Evolutionary conservation across 2,797 vertebrate genomes (phyloP).

Genomic region (Schizopygopsis malacanthus): DNA sequence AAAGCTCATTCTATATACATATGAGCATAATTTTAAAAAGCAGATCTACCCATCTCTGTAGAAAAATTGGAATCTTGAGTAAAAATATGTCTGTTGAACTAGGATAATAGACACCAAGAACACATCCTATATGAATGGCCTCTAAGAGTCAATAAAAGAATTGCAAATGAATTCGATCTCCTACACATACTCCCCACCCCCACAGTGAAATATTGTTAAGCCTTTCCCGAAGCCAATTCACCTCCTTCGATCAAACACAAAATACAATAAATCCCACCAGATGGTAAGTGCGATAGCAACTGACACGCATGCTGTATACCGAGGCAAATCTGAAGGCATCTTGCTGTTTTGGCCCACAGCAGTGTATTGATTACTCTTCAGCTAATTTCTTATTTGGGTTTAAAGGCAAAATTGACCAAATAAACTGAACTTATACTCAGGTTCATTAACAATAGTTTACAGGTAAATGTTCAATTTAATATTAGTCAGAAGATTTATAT

Average conservation of each 20-base stretch:
- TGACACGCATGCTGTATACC: conserved; percentile 12
- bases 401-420: not conserved
- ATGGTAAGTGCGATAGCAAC: conserved; percentile 28
- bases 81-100: too few relatives aligned
- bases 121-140: not conserved
- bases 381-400: not conserved
- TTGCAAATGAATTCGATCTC: not conserved
- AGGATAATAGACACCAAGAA: not conserved
- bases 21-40: too few relatives aligned
- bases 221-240: conserved; percentile 29
- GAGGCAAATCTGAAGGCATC: conserved; percentile 6
- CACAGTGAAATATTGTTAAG: conserved; percentile 6
- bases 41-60: too few relatives aligned
- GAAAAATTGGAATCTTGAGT: too few relatives aligned
- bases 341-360: not conserved
- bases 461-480: not conserved
- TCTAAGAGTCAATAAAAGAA: not conserved
- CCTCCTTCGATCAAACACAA: conserved; percentile 12
- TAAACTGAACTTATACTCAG: not conserved
- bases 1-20: too few relatives aligned
- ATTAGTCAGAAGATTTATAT: not conserved
- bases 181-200: not conserved
- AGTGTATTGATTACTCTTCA: not conserved
- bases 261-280: conserved; percentile 18
- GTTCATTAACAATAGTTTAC: not conserved